Evolutionary conservation across 2,888 invertebrate species (phyloP), one percentile per base, ranked within the genome.

Genomic region (Sisyra nigra): DNA sequence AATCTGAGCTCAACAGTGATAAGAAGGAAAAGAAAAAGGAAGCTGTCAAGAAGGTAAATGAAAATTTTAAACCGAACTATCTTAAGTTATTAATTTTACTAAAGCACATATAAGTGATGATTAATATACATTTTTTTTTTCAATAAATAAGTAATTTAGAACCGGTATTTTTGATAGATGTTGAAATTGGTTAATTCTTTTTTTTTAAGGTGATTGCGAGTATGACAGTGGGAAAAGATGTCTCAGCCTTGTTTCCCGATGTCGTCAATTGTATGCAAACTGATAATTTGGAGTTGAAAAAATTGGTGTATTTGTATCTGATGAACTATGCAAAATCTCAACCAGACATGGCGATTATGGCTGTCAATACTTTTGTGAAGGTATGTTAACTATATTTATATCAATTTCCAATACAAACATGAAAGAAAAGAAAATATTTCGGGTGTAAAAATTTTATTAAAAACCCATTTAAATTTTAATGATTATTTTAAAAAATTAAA

Each of bases 181-280:
- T n/a, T 29, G 19, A 3, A 37, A 13, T 9, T 13, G 6, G 19
- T 32, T 40, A 32, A 42, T 44, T 51, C 47, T 60, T 19, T 37
- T 10, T 17, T 18, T 37, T 19, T 9, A 53, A 94, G 83, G 97
- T 98, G 14, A 98, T 98, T 58, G 98, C 98, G 17, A 94, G 94
- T 48, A 98, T 99, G 98, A 98, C 98, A 5, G 98, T 99, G 15
- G 98, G 98, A 42, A 98, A 98, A 71, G 98, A 98, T 75, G 98
- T 99, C 1, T 88, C 88, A 0, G 94, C 97, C 1, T 67, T 98
- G 11, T 99, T 99, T 60, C 97, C 98, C 0, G 98, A 99, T 61
- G 98, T 99, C 2, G 96, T 99, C 19, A 98, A 98, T 66, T 98
- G 98, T 62, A 98, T 99, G 97, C 98, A 98, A 68, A 99, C 98